Conservation (phyloP, 1,140 invertebrate species). For the Diabrotica undecimpunctata region DNA sequence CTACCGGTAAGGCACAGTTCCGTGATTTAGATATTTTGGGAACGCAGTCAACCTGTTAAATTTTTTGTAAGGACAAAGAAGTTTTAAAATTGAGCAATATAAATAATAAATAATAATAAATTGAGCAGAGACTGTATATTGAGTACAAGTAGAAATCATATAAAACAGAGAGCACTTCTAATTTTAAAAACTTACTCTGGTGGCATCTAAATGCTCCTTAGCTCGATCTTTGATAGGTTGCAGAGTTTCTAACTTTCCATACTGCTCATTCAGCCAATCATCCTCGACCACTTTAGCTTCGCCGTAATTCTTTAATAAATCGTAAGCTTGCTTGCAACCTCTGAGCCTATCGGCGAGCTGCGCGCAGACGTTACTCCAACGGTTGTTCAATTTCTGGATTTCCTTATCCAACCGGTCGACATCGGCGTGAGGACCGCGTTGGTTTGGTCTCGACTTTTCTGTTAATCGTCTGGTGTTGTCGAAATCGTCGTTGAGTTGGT, state of each 20-base stretch:
- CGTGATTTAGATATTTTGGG: not conserved
- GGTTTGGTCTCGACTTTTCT: conserved; percentile 73
- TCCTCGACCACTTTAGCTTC: conserved; percentile 82
- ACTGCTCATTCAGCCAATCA: conserved; percentile 80
- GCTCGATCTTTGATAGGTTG: conserved; percentile 68
- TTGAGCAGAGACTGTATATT: too few species aligned
- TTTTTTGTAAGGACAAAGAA: too few species aligned
- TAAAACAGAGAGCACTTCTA: too few species aligned
- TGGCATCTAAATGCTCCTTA: conserved; percentile 70
- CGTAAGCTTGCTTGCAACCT: conserved; percentile 80
- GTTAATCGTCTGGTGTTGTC: conserved; percentile 81
- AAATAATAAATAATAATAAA: too few species aligned
- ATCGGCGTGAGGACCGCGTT: conserved; percentile 70
- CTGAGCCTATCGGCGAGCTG: conserved; percentile 88
- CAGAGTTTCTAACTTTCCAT: conserved; percentile 67
- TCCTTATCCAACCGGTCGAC: conserved; percentile 92
- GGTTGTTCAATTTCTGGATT: conserved; percentile 76
- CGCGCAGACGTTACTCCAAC: conserved; percentile 88
- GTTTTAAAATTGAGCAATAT: too few species aligned
- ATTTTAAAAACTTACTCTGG: conserved; percentile 60
- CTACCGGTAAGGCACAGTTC: too few species aligned
- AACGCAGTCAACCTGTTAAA: not conserved
- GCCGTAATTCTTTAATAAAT: conserved; percentile 81
- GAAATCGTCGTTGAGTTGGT: conserved; percentile 86
- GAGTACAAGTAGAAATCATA: too few species aligned